Conservation (phyloP, 2,113 vertebrate species). For the Phainopepla nitens region DNA sequence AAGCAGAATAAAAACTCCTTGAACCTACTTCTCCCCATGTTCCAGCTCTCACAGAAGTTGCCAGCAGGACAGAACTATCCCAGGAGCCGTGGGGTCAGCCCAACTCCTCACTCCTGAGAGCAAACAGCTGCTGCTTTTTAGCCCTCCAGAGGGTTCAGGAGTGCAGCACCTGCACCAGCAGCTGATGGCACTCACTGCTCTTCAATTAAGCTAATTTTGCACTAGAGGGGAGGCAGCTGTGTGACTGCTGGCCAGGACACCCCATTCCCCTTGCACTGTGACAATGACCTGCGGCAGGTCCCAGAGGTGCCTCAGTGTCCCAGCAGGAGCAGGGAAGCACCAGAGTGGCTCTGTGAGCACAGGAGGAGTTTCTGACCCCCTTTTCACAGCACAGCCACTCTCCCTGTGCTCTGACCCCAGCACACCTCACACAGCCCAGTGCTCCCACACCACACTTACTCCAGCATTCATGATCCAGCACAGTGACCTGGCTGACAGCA, state of each 20-base stretch:
- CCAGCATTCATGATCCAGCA: neutral
- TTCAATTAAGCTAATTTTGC: neutral
- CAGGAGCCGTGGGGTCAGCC: neutral
- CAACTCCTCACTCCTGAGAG: fast-evolving
- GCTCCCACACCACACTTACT: fast-evolving
- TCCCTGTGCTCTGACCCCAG: neutral
- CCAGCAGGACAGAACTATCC: neutral
- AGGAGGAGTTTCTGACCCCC: neutral
- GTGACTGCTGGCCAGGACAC: fast-evolving
- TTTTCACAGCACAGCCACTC: fast-evolving
- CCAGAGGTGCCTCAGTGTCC: fast-evolving
- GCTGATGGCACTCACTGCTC: neutral
- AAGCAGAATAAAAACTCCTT: neutral
- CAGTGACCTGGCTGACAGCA: neutral
- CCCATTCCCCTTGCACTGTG: fast-evolving
- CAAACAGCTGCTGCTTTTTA: neutral
- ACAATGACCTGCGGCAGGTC: fast-evolving
- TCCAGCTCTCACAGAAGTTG: fast-evolving
- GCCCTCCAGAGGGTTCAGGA: neutral
- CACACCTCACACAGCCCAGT: fast-evolving
- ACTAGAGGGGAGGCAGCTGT: neutral
- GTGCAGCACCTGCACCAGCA: neutral
- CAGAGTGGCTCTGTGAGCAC: neutral
- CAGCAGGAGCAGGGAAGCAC: neutral
- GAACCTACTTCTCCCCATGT: fast-evolving